Evolutionary conservation across 2,888 invertebrate genomes (phyloP).

Genomic region (Incurvaria masculella): DNA sequence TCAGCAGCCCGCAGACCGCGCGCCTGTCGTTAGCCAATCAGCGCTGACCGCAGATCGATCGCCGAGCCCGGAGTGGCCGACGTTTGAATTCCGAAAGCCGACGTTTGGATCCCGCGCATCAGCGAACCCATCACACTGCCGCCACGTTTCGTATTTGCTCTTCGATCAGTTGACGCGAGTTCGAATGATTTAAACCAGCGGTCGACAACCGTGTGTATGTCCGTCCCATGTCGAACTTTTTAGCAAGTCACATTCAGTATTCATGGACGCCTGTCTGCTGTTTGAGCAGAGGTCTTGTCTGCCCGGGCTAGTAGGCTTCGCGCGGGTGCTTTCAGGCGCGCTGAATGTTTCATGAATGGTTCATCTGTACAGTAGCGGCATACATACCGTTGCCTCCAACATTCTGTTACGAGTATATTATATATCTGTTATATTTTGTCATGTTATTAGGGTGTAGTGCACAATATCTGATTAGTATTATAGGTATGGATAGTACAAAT

Average conservation of each 20-base stretch:
- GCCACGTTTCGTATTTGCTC: not conserved
- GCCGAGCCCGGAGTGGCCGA: not conserved
- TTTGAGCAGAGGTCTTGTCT: not conserved
- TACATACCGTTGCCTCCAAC: too few relatives aligned
- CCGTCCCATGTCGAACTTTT: not conserved
- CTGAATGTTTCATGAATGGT: not conserved
- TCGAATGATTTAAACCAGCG: not conserved
- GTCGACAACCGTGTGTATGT: too few relatives aligned
- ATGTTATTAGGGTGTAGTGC: too few relatives aligned
- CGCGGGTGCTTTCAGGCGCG: not conserved
- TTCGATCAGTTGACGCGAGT: not conserved
- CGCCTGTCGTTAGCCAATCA: not conserved
- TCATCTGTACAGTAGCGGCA: too few relatives aligned
- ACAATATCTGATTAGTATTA: too few relatives aligned
- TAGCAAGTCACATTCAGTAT: not conserved
- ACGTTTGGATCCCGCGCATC: not conserved
- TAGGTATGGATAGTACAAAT: too few relatives aligned
- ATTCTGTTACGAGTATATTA: too few relatives aligned
- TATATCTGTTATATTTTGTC: too few relatives aligned
- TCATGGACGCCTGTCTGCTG: not conserved
- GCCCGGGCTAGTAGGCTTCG: not conserved
- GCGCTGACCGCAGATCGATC: not conserved
- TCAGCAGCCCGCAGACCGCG: not conserved
- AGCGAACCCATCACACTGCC: too few relatives aligned
- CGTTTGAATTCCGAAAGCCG: too few relatives aligned